These are phyloP conservation scores for Heliconius erato DNA, from an alignment of 2,888 invertebrate genomes.

Conservation along the genomic window DNA sequence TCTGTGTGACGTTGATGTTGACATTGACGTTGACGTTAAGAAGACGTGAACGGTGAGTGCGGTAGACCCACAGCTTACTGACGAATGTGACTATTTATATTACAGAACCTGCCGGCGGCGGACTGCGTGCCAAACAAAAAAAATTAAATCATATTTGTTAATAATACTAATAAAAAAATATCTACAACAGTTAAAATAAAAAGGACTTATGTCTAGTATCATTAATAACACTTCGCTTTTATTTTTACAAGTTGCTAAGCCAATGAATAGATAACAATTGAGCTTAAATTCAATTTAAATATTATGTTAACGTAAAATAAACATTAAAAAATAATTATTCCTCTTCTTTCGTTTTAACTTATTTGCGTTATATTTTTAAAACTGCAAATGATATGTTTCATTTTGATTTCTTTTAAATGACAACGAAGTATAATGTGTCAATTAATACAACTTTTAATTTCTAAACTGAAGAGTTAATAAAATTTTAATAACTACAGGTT, in stretches of 20 bases:
- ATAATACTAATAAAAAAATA: conserved; percentile 5
- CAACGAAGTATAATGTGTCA: conserved; percentile 9
- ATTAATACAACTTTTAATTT: conserved; percentile 3
- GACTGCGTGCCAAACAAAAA: conserved; percentile 72
- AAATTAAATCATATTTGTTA: conserved; percentile 44
- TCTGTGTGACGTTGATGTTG: conserved; percentile 45
- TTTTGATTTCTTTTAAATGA: background rate
- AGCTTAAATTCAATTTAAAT: conserved; percentile 8
- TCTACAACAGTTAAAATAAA: background rate
- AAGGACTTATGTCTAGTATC: background rate
- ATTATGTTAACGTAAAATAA: background rate
- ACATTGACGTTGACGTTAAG: conserved; percentile 51
- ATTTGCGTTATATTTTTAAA: background rate
- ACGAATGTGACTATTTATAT: conserved; percentile 80
- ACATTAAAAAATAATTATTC: background rate
- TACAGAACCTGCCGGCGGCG: conserved; percentile 74
- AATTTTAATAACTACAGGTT: background rate
- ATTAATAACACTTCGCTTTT: background rate
- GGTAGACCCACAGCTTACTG: conserved; percentile 63
- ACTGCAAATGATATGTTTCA: background rate
- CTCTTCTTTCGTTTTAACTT: background rate
- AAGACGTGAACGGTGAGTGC: conserved; percentile 64
- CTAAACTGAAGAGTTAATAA: background rate
- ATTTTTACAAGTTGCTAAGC: background rate
- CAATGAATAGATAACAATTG: background rate